Percentiles rank a stretch among this genome's conserved stretches.
phyloP scores from a whole-genome alignment of 2,888 invertebrate genomes.

The Monopis laevigella region DNA sequence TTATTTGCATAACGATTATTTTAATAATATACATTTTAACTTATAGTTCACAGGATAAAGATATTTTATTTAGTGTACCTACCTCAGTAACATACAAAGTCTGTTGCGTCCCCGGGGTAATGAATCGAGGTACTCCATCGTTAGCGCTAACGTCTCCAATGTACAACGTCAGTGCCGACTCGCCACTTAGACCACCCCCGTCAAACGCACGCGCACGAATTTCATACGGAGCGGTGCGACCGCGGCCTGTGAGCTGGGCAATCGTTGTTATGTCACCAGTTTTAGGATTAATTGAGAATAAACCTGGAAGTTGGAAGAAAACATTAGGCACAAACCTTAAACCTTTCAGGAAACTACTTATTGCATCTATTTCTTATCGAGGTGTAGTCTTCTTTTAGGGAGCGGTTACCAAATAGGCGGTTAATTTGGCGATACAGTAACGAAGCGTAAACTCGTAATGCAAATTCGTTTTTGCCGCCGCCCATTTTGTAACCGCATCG shows the following conservation, averaged over 20 bases:
- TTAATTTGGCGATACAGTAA: too few species aligned
- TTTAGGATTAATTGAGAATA: constrained; percentile 72
- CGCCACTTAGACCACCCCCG: constrained; percentile 71
- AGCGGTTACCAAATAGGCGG: too few species aligned
- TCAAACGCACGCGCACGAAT: constrained; percentile 75
- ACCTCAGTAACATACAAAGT: constrained; percentile 77
- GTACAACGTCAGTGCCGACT: constrained; percentile 71
- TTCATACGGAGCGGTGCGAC: constrained; percentile 77
- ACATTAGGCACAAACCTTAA: neutral
- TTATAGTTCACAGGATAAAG: too few species aligned
- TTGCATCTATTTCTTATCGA: neutral
- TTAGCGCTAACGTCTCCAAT: constrained; percentile 84
- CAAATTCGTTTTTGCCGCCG: too few species aligned
- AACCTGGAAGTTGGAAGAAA: constrained; percentile 40
- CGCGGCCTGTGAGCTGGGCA: constrained; percentile 76
- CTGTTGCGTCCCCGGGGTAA: constrained; percentile 75
- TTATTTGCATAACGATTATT: too few species aligned
- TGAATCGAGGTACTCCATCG: constrained; percentile 81
- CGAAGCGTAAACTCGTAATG: too few species aligned
- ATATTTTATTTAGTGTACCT: too few species aligned
- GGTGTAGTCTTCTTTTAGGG: too few species aligned
- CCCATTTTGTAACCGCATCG: too few species aligned
- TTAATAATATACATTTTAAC: too few species aligned
- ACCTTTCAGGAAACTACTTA: neutral
- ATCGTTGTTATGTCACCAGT: constrained; percentile 76